Conservation (phyloP, 2,113 vertebrate species). For the Orthonyx spaldingii region DNA sequence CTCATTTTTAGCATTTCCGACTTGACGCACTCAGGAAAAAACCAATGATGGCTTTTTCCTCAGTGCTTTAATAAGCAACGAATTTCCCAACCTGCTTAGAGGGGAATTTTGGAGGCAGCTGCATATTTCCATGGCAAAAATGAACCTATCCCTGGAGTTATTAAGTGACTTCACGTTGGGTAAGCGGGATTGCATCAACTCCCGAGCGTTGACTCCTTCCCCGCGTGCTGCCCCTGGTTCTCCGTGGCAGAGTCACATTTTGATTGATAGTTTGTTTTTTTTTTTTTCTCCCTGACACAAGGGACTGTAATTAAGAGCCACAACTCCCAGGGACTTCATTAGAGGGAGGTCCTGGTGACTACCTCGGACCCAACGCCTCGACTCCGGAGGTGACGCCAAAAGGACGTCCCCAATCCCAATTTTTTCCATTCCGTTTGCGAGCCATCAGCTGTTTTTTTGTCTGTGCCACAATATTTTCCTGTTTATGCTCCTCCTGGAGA, state of each 20-base stretch:
- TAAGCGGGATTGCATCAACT: constrained; percentile 19
- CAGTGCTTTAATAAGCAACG: neutral
- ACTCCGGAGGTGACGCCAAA: neutral
- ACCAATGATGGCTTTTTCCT: neutral
- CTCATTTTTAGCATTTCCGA: neutral
- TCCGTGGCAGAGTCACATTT: neutral
- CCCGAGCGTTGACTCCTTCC: neutral
- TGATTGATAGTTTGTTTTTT: neutral
- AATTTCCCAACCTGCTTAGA: constrained; percentile 47
- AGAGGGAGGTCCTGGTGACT: neutral
- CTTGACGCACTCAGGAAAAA: neutral
- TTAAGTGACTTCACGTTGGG: constrained; percentile 24
- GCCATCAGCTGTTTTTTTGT: neutral
- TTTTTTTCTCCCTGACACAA: neutral
- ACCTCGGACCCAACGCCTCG: neutral
- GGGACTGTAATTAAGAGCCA: constrained; percentile 4
- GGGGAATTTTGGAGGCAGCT: constrained; percentile 2
- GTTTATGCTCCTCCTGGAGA: neutral
- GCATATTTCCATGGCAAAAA: neutral
- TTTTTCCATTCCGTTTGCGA: rapidly evolving
- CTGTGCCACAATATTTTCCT: rapidly evolving
- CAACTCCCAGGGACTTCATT: neutral
- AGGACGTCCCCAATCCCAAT: rapidly evolving
- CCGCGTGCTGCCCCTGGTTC: neutral
- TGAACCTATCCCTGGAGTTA: neutral